A percentile compares a stretch with the other conserved stretches of the same genome.
These are phyloP conservation scores for Aphaenogaster floridana DNA, from an alignment of 1,140 invertebrate species.

Conservation along the genomic window DNA sequence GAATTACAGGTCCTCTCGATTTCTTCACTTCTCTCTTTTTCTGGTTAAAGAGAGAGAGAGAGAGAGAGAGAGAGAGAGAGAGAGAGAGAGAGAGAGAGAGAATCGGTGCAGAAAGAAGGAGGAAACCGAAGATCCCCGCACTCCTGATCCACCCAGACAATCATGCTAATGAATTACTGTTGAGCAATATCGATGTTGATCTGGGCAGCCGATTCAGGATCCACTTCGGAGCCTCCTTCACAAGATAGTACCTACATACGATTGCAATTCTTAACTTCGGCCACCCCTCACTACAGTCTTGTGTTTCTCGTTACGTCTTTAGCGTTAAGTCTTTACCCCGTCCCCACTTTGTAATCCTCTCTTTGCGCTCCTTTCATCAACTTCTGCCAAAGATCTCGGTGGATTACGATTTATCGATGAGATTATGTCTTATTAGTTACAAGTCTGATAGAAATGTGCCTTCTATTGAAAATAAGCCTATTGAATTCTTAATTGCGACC, in stretches of 20 bases:
- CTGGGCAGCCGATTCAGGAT: conserved; percentile 74
- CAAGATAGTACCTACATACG: conserved; percentile 26
- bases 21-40: background rate
- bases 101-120: background rate
- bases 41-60: conserved; percentile 28
- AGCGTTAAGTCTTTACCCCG: background rate
- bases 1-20: background rate
- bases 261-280: background rate
- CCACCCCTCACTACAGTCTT: background rate
- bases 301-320: conserved; percentile 49
- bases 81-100: conserved; percentile 5
- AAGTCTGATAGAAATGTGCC: background rate
- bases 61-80: conserved; percentile 45
- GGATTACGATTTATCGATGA: conserved; percentile 18
- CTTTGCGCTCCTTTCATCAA: conserved; percentile 16
- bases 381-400: background rate
- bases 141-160: conserved; percentile 62
- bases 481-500: background rate
- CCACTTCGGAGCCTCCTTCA: conserved; percentile 62
- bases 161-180: conserved; percentile 82
- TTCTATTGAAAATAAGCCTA: background rate
- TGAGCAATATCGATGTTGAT: conserved; percentile 71
- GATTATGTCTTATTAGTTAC: background rate
- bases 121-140: conserved; percentile 18
- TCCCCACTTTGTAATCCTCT: conserved; percentile 34